Conservation (phyloP, 2,888 invertebrate species). For the Chymomyza caudatula region DNA sequence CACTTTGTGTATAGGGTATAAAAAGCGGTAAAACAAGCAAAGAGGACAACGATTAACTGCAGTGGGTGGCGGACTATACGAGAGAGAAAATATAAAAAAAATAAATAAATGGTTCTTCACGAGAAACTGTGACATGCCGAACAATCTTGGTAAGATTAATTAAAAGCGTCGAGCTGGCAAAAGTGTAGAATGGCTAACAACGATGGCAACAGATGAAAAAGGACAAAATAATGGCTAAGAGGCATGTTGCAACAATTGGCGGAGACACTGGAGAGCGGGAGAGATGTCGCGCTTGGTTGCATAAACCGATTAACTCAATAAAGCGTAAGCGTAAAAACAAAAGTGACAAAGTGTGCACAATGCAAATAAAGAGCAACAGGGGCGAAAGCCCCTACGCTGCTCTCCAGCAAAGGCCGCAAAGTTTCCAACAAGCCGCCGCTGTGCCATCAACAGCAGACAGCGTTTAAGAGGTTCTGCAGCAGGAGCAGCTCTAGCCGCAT, state of each 20-base stretch:
- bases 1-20: too few species aligned
- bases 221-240: slow-evolving; percentile 8
- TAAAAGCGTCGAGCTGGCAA: slow-evolving; percentile 64
- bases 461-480: background rate
- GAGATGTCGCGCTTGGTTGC: slow-evolving; percentile 11
- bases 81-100: background rate
- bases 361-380: slow-evolving; percentile 20
- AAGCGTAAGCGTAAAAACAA: slow-evolving; percentile 63
- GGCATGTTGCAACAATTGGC: background rate
- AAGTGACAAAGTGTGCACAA: slow-evolving; percentile 60
- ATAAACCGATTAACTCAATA: slow-evolving; percentile 66
- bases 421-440: background rate
- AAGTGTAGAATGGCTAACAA: slow-evolving; percentile 62
- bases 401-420: background rate
- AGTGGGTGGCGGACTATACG: background rate
- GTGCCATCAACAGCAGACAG: background rate
- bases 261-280: background rate
- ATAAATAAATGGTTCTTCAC: background rate
- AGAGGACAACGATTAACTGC: too few species aligned
- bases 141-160: slow-evolving; percentile 44
- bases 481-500: background rate
- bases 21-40: too few species aligned
- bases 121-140: background rate
- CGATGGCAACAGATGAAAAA: slow-evolving; percentile 22
- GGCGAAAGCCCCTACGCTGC: background rate